Conservation (phyloP, 92 coral and sea anemone species). For the Zoanthus sansibaricus region DNA sequence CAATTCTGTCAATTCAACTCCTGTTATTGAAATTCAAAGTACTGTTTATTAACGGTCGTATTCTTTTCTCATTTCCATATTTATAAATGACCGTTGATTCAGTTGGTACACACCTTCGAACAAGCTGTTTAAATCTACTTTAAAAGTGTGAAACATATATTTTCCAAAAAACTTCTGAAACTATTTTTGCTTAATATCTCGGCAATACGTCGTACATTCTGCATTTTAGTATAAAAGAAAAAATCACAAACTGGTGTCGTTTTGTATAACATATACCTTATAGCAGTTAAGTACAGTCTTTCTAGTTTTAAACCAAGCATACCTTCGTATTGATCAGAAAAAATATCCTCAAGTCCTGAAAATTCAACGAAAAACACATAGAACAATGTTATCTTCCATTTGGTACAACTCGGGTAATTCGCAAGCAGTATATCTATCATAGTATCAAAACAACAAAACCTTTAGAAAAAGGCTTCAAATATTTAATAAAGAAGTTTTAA, state of each 20-base stretch:
- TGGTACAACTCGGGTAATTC: too few species aligned
- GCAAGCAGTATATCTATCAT: too few species aligned
- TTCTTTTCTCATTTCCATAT: not conserved
- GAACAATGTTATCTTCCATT: too few species aligned
- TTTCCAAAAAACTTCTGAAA: not conserved
- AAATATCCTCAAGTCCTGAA: not conserved
- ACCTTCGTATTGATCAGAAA: not conserved
- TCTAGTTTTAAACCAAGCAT: too few species aligned
- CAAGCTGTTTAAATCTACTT: not conserved
- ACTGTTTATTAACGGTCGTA: not conserved
- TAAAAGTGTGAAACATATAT: too few species aligned
- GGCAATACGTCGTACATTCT: not conserved
- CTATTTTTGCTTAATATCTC: not conserved
- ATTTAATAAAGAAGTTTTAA: too few species aligned
- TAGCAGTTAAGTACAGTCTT: too few species aligned
- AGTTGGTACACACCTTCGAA: not conserved
- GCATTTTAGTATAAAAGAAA: not conserved
- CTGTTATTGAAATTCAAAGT: not conserved
- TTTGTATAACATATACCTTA: too few species aligned
- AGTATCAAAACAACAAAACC: too few species aligned
- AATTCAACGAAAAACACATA: not conserved
- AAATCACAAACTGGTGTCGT: too few species aligned
- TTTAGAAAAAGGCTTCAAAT: too few species aligned
- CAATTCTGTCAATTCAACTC: too few species aligned
- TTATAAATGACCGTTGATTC: not conserved